Evolutionary conservation across 2,113 vertebrate species (phyloP).

Genomic region (Crotalus tigris): DNA sequence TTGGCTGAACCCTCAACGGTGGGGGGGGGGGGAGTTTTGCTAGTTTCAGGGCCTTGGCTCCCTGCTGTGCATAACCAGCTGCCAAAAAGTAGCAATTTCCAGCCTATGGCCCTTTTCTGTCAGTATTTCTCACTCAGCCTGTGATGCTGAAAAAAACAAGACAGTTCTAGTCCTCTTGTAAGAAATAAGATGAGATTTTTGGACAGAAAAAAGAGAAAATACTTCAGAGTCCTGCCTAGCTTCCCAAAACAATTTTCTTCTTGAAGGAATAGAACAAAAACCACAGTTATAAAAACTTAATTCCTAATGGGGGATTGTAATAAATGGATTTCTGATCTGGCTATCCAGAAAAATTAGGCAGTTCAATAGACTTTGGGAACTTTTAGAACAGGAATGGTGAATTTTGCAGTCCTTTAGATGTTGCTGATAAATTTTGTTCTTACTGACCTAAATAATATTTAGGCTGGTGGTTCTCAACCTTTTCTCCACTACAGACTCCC

Average conservation of each 20-base stretch:
- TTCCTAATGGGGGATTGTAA: background rate
- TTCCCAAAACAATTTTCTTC: background rate
- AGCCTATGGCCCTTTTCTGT: background rate
- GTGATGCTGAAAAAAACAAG: background rate
- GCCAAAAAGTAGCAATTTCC: conserved; percentile 1
- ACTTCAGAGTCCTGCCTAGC: background rate
- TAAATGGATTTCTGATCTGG: background rate
- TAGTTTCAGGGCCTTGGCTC: background rate
- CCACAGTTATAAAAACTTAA: background rate
- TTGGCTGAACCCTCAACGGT: background rate
- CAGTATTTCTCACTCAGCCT: background rate
- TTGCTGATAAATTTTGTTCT: background rate
- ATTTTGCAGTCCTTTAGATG: background rate
- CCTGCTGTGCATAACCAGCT: conserved; percentile 20
- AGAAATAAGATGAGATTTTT: background rate
- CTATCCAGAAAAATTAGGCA: background rate
- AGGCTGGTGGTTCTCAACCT: background rate
- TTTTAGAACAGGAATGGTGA: background rate
- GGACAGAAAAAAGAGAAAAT: background rate
- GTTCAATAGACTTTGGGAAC: background rate
- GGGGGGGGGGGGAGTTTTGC: background rate
- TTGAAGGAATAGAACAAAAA: background rate
- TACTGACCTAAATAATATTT: background rate
- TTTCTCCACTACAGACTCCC: background rate
- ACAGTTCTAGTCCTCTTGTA: background rate